Conservation (phyloP, 2,888 invertebrate species). For the Drosophila flavopinicola region DNA sequence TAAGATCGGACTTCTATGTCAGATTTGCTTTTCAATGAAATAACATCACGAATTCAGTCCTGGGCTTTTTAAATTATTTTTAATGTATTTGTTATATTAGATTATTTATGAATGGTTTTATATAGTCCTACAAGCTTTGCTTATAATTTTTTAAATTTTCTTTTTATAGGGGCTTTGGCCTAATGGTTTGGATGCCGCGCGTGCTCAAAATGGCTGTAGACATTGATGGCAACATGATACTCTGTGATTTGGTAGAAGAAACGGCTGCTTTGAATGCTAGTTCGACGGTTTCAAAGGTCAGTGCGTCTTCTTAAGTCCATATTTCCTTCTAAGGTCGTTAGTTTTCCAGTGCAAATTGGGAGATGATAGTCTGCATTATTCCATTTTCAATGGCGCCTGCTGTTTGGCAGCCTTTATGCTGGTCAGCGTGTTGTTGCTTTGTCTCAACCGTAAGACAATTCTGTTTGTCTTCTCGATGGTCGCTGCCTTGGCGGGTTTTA, state of each 20-base stretch:
- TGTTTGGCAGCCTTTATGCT: constrained; percentile 19
- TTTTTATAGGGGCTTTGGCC: constrained; percentile 21
- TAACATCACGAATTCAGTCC: too few species aligned
- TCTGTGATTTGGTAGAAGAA: constrained; percentile 24
- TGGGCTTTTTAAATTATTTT: too few species aligned
- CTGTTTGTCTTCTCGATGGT: not conserved
- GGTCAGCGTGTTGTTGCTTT: constrained; percentile 16
- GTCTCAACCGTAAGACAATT: constrained; percentile 16
- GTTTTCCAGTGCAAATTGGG: constrained; percentile 18
- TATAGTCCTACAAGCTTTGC: too few species aligned
- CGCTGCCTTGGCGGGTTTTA: not conserved
- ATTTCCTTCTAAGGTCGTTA: not conserved
- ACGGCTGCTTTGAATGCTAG: not conserved
- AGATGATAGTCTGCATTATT: not conserved
- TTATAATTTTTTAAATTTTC: not conserved
- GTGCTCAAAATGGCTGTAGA: constrained; percentile 6
- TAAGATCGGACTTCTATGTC: not conserved
- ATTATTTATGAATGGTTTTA: too few species aligned
- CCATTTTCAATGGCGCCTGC: constrained; percentile 15
- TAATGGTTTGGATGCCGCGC: constrained; percentile 37
- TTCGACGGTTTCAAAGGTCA: not conserved
- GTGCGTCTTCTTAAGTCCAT: not conserved
- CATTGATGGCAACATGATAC: not conserved
- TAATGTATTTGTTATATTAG: too few species aligned
- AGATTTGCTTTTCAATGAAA: too few species aligned